Evolutionary conservation across 1,140 invertebrate genomes (phyloP), one percentile per base, ranked within the genome.

Genomic region (Platorchestia sp.): DNA sequence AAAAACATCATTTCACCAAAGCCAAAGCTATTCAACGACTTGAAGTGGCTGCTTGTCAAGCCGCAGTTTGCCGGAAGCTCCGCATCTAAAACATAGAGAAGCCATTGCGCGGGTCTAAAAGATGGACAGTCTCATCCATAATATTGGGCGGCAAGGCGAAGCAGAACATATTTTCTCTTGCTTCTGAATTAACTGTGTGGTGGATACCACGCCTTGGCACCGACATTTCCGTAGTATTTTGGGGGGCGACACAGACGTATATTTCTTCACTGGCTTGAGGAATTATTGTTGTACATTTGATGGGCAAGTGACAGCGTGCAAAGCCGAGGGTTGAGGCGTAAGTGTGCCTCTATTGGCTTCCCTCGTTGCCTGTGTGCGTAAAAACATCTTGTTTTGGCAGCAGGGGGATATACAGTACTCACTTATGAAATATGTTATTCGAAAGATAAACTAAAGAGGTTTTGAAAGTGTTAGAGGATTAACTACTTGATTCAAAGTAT

Each of bases 161-260:
- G 10, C 36, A 42, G 45, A 89, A 47, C 43, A 44, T 93, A 93
- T 45, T 93, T 93, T 45, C 91, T 44, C 45, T 44, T 44, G 45
- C 43, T 45, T 16, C 45, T 93, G 43, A 93, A 93, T 93, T 45
- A 93, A 89, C 87, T 41, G 87, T 89, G 43, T 45, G 19, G 3
- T 42, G 10, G 91, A 45, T 93, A 93, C 91, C 91, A 93, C 91
- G 91, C 91, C 91, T 93, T 45, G 91, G 43, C 43, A 45, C 40
- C 47, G 91, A 93, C 91, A 93, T 93, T 93, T 93, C 41, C 43
- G 91, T 93, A 93, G 40, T 44, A 93, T 93, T 93, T 93, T 75
- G 27, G 59, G 7, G 59, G 7, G 59, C 59, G 59, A 75, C 59
- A 75, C 27, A 75, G 59, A 22, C 59, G 59, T 75, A 75, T n/a